phyloP scores from a whole-genome alignment of 1,140 invertebrate genomes.

The Odontomachus brunneus region DNA sequence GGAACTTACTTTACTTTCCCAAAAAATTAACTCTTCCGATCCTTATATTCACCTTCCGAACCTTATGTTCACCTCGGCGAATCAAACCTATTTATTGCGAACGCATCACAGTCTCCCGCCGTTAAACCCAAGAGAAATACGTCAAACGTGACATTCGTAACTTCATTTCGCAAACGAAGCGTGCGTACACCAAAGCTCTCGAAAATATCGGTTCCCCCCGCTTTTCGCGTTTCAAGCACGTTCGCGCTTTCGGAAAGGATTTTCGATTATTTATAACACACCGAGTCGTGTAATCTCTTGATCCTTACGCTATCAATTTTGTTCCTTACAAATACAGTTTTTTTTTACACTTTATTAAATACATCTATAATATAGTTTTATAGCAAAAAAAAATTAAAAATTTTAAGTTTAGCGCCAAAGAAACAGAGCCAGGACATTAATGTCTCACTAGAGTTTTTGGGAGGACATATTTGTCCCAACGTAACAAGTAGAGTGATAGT shows the following conservation, averaged over 20 bases:
- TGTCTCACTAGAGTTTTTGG: too few species aligned
- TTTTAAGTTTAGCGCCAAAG: too few species aligned
- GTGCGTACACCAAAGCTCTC: not conserved
- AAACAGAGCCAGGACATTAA: too few species aligned
- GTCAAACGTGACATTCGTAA: constrained; percentile 2
- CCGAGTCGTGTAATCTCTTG: constrained; percentile 8
- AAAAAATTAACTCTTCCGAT: not conserved
- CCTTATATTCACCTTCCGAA: not conserved
- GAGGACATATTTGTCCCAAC: too few species aligned
- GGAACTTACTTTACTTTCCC: too few species aligned
- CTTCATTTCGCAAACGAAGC: constrained; percentile 4
- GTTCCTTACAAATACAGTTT: too few species aligned
- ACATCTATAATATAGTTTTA: too few species aligned
- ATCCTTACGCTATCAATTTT: too few species aligned
- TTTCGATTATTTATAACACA: constrained; percentile 16
- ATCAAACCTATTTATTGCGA: not conserved
- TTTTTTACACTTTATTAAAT: too few species aligned
- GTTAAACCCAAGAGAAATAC: not conserved
- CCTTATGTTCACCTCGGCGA: not conserved
- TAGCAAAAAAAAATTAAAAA: too few species aligned
- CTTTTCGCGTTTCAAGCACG: not conserved
- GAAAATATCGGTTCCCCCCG: constrained; percentile 9
- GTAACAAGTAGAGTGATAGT: too few species aligned
- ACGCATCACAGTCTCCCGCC: not conserved
- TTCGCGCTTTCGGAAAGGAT: not conserved